Conservation (phyloP, 2,113 vertebrate species). For the Dicaeum eximium region DNA sequence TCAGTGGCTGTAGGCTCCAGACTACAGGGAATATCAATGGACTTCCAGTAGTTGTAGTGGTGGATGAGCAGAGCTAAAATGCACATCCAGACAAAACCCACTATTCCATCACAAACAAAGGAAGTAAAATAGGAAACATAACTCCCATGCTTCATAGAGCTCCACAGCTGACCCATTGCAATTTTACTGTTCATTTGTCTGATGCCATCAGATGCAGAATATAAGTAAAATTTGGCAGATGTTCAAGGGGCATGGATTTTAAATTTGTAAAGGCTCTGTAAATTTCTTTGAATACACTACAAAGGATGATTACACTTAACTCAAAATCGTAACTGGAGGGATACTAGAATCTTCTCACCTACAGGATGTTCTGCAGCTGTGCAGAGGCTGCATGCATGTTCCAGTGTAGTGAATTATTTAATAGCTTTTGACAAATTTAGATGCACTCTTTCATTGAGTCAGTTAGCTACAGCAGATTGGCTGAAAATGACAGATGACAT, state of each 20-base stretch:
- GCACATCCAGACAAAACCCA: neutral
- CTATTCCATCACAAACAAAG: neutral
- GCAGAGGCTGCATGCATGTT: neutral
- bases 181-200: neutral
- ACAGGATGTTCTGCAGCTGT: neutral
- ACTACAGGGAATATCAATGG: neutral
- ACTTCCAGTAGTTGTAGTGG: neutral
- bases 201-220: neutral
- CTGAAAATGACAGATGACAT: slow-evolving; percentile 4
- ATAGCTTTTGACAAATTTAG: slow-evolving; percentile 38
- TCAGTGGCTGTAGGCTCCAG: neutral
- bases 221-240: neutral
- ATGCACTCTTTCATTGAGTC: neutral
- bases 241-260: neutral
- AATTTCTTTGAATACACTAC: neutral
- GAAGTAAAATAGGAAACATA: neutral
- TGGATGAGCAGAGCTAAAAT: neutral
- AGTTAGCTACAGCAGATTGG: neutral
- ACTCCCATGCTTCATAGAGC: neutral
- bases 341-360: neutral
- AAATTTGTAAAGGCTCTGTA: neutral
- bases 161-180: neutral
- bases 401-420: slow-evolving; percentile 2
- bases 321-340: neutral
- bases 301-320: neutral